Base-by-base conservation (phyloP, 2,888 invertebrate species). In the Cancer borealis region DNA sequence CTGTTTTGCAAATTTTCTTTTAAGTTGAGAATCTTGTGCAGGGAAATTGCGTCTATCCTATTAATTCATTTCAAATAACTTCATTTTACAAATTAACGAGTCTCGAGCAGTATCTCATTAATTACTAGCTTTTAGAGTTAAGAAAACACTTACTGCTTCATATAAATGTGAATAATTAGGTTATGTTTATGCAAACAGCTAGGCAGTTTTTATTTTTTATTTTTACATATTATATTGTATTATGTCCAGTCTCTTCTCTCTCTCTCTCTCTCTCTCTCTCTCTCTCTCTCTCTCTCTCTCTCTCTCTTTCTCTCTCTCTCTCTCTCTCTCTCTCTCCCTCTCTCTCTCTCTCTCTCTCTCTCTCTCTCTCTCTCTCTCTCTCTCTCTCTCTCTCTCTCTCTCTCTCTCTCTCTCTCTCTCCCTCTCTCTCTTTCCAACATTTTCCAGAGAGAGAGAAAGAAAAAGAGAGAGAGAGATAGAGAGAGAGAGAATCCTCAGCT, bases 251-350 rank as follows among this genome's bases (percentile, higher is more conserved):
- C 54, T 17, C 54, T 17, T 66, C 66, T 66, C 66, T 66, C 66
- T 66, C 66, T 66, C 66, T 66, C 66, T 66, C 66, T 66, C 66
- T 66, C 66, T 66, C 66, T 66, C 66, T 66, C 66, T 66, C 66
- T 66, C 66, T 66, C 66, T 66, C 66, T 66, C 66, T 66, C 66
- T 66, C 66, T 66, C 66, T 66, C 66, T 66, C 66, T 66, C 66
- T n/a, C 66, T n/a, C 66, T 21, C 66, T n/a, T n/a, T n/a, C 66
- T n/a, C 66, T 21, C 66, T n/a, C 66, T n/a, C 66, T n/a, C 66
- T n/a, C 66, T n/a, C 66, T 66, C 66, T 66, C 66, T 66, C 66
- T 66, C 66, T 66, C 66, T 17, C 66, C 1, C 17, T 66, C 21
- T 17, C 66, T 66, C 66, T 17, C 66, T 66, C 66, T 17, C 66